These are phyloP conservation scores for Diabrotica balteata DNA, from an alignment of 2,888 invertebrate species.

Conservation along the genomic window DNA sequence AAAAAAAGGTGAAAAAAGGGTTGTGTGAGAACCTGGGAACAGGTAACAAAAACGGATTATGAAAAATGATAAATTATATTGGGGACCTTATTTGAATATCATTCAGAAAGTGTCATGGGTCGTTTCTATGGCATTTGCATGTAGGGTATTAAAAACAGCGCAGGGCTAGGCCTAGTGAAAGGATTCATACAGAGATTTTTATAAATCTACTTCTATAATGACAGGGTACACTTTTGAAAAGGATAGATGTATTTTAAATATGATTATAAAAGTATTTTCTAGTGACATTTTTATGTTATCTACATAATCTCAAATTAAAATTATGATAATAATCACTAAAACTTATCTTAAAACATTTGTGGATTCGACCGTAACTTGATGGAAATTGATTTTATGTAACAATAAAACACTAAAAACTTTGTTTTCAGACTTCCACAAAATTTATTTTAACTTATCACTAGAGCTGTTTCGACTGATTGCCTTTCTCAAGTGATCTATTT, in stretches of 20 bases:
- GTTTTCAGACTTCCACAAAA: no score
- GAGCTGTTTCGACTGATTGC: no score
- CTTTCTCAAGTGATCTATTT: no score
- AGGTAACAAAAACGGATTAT: slow-evolving; percentile 55
- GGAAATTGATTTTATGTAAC: no score
- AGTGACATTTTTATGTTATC: not conserved
- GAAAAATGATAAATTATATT: slow-evolving; percentile 55
- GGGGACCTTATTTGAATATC: slow-evolving; percentile 57
- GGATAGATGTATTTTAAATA: slow-evolving; percentile 10
- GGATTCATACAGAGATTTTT: not conserved
- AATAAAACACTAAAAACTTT: no score
- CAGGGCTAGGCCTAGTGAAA: not conserved
- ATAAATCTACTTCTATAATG: no score
- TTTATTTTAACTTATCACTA: no score
- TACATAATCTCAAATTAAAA: no score
- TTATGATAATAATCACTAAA: no score
- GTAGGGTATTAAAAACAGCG: slow-evolving; percentile 39
- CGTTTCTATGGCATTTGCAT: slow-evolving; percentile 57
- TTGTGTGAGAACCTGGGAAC: slow-evolving; percentile 50
- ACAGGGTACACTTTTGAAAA: slow-evolving; percentile 13
- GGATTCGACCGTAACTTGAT: no score
- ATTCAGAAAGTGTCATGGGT: slow-evolving; percentile 59
- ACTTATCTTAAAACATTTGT: no score
- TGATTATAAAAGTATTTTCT: no score
- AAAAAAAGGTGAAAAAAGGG: slow-evolving; percentile 35